Percentiles rank a stretch among this genome's conserved stretches.
phyloP scores from a whole-genome alignment of 2,797 vertebrate genomes.

The Acestrorhynchus altus region DNA sequence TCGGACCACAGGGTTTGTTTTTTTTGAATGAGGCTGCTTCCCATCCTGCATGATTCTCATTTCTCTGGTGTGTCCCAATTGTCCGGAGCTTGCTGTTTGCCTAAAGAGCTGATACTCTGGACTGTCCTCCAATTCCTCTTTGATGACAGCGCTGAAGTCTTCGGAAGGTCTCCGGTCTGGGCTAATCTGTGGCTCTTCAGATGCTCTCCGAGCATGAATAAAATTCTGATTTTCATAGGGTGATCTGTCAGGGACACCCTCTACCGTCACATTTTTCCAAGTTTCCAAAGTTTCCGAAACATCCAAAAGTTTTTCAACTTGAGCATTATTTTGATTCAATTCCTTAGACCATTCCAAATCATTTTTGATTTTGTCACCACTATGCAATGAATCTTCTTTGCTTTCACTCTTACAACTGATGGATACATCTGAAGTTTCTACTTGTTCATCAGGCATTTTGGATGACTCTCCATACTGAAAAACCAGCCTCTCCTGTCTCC shows the following conservation, averaged over 20 bases:
- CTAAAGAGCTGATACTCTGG: conserved; percentile 90
- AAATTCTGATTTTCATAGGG: conserved; percentile 2
- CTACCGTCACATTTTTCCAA: not conserved
- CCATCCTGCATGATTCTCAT: conserved; percentile 12
- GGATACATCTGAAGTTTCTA: not conserved
- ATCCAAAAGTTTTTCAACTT: conserved; percentile 30
- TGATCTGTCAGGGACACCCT: not conserved
- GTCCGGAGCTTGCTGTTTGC: conserved; percentile 72
- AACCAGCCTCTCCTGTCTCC: not conserved
- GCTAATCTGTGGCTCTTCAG: conserved; percentile 89
- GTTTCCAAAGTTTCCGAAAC: conserved; percentile 10
- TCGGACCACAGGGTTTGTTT: conserved; percentile 48
- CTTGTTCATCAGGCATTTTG: not conserved
- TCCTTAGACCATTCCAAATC: not conserved
- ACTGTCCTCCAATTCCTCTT: conserved; percentile 91
- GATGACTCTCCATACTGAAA: conserved; percentile 16
- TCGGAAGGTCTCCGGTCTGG: conserved; percentile 93
- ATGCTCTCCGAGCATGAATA: conserved; percentile 37
- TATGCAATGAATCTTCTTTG: not conserved
- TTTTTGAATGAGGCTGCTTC: conserved; percentile 61
- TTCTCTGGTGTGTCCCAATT: conserved; percentile 61
- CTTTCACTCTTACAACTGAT: conserved; percentile 2
- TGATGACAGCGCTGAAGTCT: conserved; percentile 92
- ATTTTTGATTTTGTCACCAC: conserved; percentile 3
- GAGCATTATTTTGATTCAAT: too few relatives aligned